These are phyloP conservation scores for Acrobasis consociella DNA, from an alignment of 2,888 invertebrate species.

Conservation along the genomic window DNA sequence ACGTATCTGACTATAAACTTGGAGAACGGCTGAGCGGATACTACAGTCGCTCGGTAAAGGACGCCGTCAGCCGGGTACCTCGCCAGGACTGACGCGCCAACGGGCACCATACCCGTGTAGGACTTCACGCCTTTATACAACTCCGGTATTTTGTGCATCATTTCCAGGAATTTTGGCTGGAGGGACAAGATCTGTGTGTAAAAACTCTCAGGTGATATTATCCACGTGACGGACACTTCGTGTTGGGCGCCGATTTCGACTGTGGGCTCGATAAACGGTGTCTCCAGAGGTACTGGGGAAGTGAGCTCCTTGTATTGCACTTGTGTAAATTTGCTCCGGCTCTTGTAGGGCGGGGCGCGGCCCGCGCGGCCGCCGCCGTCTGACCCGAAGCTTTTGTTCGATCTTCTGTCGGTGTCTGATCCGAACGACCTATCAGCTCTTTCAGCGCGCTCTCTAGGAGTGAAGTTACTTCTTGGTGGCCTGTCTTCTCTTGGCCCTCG, in stretches of 20 bases:
- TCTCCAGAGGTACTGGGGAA: constrained; percentile 74
- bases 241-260: constrained; percentile 79
- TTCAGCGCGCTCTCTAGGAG: constrained; percentile 64
- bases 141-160: constrained; percentile 88
- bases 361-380: constrained; percentile 51
- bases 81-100: constrained; percentile 86
- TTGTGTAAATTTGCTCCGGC: constrained; percentile 58
- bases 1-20: constrained; percentile 87
- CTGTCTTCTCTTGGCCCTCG: constrained; percentile 34
- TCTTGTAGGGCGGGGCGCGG: constrained; percentile 58
- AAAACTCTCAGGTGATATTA: constrained; percentile 88
- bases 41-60: constrained; percentile 86
- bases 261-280: constrained; percentile 69
- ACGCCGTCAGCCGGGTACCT: constrained; percentile 87
- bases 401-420: constrained; percentile 55
- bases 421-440: constrained; percentile 54
- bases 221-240: constrained; percentile 87
- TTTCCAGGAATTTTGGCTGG: constrained; percentile 82
- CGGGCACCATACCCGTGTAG: constrained; percentile 64
- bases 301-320: constrained; percentile 63
- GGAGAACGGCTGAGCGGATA: constrained; percentile 80
- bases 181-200: constrained; percentile 83
- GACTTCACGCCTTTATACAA: constrained; percentile 83
- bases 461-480: constrained; percentile 55
- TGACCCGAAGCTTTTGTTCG: constrained; percentile 59